Evolutionary conservation across 2,888 invertebrate genomes (phyloP), one percentile per base, ranked within the genome.

Genomic region (Epistrophe eligans): DNA sequence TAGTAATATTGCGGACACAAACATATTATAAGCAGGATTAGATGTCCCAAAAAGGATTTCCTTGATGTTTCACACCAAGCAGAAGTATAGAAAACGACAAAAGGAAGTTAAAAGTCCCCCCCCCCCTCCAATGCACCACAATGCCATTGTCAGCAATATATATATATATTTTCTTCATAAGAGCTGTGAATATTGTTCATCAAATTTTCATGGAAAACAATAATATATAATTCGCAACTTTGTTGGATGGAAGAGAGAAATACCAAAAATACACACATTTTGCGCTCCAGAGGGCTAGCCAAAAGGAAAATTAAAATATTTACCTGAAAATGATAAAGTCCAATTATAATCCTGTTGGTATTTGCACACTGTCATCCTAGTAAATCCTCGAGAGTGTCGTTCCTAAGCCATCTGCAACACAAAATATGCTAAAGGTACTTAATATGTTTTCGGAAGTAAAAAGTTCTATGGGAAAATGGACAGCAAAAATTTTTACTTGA

Each of bases 271-370:
- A 24, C n/a, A n/a, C n/a, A n/a, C 19, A 64, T 45, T 45, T 40
- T 43, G 40, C 40, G 55, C 55, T 3, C 17, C 38, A 15, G 40
- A 55, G 55, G 52, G 15, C 52, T 28, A n/a, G 40, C 28, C 62
- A 64, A 70, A 73, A 67, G 74, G 70, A 77, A 82, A 82, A 85
- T 85, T 85, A 85, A 85, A 85, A 85, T 85, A 85, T 85, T 85
- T 79, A 85, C 81, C 70, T 66, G 85, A 82, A 64, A 82, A 82
- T 85, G 64, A 81, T 81, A 73, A 85, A 81, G 84, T 85, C 84
- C 81, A 84, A 67, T 77, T 50, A 77, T 85, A 85, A 85, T 85
- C 77, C 85, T 66, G 74, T 82, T 77, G 82, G 85, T 85, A 85
- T 85, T 85, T 85, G 82, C 77, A 85, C 50, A 71, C 82, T 82